A percentile compares a stretch with the other conserved stretches of the same genome.
phyloP scores from a whole-genome alignment of 2,888 invertebrate genomes.

The Xanthia icteritia region DNA sequence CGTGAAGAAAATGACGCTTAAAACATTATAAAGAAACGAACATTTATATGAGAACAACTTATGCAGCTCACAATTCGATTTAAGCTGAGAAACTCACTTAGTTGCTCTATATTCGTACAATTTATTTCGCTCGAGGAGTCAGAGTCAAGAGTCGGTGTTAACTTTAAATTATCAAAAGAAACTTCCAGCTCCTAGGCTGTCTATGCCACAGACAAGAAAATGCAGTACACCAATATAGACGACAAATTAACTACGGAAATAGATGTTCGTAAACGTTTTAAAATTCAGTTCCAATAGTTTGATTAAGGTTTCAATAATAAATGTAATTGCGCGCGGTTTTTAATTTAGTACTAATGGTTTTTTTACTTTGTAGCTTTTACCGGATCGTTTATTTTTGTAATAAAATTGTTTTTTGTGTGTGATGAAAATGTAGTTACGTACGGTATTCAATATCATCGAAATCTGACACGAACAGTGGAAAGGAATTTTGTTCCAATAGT shows the following conservation, averaged over 20 bases:
- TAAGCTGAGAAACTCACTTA: constrained; percentile 37
- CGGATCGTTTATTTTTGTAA: neutral
- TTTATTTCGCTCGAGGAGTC: constrained; percentile 42
- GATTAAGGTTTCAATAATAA: constrained; percentile 45
- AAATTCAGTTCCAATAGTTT: constrained; percentile 24
- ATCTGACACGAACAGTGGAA: neutral
- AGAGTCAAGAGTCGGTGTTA: constrained; percentile 47
- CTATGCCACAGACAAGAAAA: constrained; percentile 15
- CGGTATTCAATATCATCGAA: neutral
- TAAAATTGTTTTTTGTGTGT: constrained; percentile 3
- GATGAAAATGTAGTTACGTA: neutral
- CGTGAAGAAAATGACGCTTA: constrained; percentile 21
- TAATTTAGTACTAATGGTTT: constrained; percentile 25
- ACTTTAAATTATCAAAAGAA: constrained; percentile 65
- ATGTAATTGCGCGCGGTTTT: constrained; percentile 38
- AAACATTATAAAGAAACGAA: constrained; percentile 32
- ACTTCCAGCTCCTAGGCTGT: constrained; percentile 22
- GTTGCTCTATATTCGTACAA: constrained; percentile 45
- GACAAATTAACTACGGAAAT: neutral
- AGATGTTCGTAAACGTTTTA: constrained; percentile 1
- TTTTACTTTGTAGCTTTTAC: neutral
- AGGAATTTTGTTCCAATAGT: neutral
- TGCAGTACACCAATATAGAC: neutral
- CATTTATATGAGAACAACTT: constrained; percentile 28
- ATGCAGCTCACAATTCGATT: constrained; percentile 51